Evolutionary conservation across 1,140 invertebrate genomes (phyloP).

Genomic region (Ridgeia piscesae): DNA sequence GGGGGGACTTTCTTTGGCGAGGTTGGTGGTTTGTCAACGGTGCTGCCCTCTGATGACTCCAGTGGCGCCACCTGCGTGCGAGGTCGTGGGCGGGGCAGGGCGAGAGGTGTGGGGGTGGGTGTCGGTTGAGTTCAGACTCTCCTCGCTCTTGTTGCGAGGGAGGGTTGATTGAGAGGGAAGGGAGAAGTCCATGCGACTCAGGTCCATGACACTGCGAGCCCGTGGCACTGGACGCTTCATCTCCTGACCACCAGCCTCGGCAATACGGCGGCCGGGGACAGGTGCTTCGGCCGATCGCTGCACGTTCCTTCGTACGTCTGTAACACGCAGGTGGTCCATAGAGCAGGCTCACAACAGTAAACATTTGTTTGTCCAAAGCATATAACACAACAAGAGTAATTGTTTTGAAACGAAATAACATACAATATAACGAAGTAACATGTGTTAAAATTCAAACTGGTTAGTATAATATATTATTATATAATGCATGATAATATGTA

Average conservation of each 20-base stretch:
- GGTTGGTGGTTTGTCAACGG: conserved; percentile 24
- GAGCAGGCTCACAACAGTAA: too few species aligned
- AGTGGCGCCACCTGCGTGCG: conserved; percentile 23
- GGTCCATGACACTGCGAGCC: conserved; percentile 51
- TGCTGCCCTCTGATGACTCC: conserved; percentile 16
- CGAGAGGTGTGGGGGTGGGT: not conserved
- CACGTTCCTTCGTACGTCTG: not conserved
- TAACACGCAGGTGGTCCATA: too few species aligned
- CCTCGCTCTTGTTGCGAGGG: not conserved
- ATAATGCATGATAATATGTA: too few species aligned
- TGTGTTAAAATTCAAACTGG: too few species aligned
- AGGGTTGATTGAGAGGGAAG: not conserved
- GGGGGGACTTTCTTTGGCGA: conserved; percentile 33
- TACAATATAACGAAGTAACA: too few species aligned
- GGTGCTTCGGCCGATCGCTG: not conserved
- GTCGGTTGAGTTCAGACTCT: not conserved
- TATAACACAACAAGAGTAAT: too few species aligned
- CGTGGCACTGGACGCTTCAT: conserved; percentile 30
- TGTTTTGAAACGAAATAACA: too few species aligned
- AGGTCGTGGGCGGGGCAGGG: not conserved
- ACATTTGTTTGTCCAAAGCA: too few species aligned
- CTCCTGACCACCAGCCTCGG: not conserved
- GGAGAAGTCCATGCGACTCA: conserved; percentile 17
- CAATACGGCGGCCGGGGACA: not conserved
- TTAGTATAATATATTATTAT: too few species aligned